Conservation (phyloP, 1,140 invertebrate genomes). For the Drosophila nannoptera region DNA sequence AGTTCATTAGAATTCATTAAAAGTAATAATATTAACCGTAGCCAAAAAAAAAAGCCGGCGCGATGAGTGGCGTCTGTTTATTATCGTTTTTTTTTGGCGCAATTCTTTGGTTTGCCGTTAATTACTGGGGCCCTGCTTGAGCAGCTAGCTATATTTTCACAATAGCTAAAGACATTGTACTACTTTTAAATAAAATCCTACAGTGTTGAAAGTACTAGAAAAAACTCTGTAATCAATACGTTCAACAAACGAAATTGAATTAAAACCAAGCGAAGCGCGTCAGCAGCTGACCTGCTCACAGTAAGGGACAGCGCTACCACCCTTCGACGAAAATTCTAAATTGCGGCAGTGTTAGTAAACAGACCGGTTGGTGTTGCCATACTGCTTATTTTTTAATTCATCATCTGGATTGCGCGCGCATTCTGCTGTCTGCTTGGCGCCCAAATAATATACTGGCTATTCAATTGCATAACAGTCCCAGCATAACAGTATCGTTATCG, state of each 20-base stretch:
- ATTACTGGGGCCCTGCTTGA: background rate
- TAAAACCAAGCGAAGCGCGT: constrained; percentile 58
- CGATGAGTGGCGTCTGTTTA: constrained; percentile 5
- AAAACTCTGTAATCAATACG: constrained; percentile 26
- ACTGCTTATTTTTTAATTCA: constrained; percentile 1
- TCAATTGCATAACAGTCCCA: constrained; percentile 72
- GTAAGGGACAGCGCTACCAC: constrained; percentile 16
- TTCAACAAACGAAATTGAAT: constrained; percentile 54
- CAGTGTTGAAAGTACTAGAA: background rate
- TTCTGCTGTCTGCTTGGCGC: constrained; percentile 52
- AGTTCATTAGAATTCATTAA: constrained; percentile 44
- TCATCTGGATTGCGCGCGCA: constrained; percentile 59
- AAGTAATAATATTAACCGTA: constrained; percentile 1
- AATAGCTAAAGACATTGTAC: background rate
- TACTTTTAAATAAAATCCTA: background rate
- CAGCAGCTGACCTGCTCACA: constrained; percentile 52
- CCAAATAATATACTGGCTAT: constrained; percentile 56
- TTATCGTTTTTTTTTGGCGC: constrained; percentile 52
- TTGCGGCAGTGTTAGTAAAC: constrained; percentile 16
- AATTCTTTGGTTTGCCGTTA: constrained; percentile 23
- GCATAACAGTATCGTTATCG: constrained; percentile 73
- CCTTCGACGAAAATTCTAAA: background rate
- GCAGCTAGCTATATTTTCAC: background rate
- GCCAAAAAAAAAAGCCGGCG: constrained; percentile 32
- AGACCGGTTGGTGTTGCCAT: constrained; percentile 4